Evolutionary conservation across 2,888 invertebrate genomes (phyloP), one percentile per base, ranked within the genome.

Genomic region (Megastigmus dorsalis): DNA sequence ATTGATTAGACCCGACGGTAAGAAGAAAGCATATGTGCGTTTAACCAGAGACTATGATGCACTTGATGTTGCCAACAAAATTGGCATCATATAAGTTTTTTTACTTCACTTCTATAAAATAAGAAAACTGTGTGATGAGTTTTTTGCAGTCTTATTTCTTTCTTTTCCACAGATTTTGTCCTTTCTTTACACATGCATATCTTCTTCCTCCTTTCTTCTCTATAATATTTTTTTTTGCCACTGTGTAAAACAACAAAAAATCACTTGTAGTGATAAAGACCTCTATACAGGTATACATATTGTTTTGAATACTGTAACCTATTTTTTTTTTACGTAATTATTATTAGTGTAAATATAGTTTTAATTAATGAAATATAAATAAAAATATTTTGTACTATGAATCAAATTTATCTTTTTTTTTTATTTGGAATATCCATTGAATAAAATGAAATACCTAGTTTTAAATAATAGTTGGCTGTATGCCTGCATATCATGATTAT

Each of bases 21-120:
- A 97, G 90, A 99, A 99, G 93, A 99, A 99, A 91, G 99, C 99
- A 60, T 99, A 99, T 89, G 99, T 99, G 75, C 92, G 97, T 86
- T 92, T 99, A 87, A 96, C 98, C 68, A 93, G 98, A 82, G 99
- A 99, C 89, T 98, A 98, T 88, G 99, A 99, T 91, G 99, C 99
- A 77, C 92, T 99, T 86, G 99, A 99, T 91, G 98, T 99, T 86
- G 99, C 99, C 86, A 99, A 99, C 92, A 99, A 97, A 89, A 97
- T 97, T 89, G 97, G 97, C 89, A 97, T 97, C 90, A 97, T 97
- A 94, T 97, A 96, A 95, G 91, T 84, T 81, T 80, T 82, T 82
- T 81, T 78, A 82, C n/a, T n/a, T n/a, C 80, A 78, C 78, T 79
- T 82, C 77, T 83, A 81, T 72, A 82, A 80, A 82, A 81, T 18